Evolutionary conservation across 2,113 vertebrate species (phyloP).

Genomic region (Arothron firmamentum): DNA sequence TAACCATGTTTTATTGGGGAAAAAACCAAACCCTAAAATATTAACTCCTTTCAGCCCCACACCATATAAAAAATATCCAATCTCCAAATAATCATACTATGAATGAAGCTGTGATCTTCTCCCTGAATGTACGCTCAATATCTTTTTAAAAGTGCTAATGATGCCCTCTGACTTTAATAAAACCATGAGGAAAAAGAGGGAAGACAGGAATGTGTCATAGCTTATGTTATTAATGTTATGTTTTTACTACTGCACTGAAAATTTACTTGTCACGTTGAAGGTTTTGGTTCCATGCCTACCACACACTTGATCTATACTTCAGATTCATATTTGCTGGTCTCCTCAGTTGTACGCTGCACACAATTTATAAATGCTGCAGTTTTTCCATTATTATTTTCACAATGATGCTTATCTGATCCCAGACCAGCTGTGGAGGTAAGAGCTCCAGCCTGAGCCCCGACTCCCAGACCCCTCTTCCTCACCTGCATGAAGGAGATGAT

Average conservation of each 20-base stretch:
- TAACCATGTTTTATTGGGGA: neutral
- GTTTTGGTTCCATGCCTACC: constrained; percentile 23
- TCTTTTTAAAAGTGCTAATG: too few relatives aligned
- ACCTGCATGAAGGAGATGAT: constrained; percentile 69
- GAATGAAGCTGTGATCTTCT: too few relatives aligned
- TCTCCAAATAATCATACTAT: too few relatives aligned
- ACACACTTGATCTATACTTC: neutral
- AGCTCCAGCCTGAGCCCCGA: constrained; percentile 87
- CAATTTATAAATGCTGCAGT: constrained; percentile 5
- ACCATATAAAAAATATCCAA: too few relatives aligned
- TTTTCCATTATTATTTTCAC: neutral
- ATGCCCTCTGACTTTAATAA: neutral
- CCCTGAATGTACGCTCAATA: too few relatives aligned
- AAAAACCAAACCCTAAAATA: too few relatives aligned
- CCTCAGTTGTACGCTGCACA: neutral
- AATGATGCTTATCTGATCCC: constrained; percentile 83
- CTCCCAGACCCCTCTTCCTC: constrained; percentile 80
- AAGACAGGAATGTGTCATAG: constrained; percentile 30
- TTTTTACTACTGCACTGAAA: constrained; percentile 28
- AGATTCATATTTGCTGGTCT: constrained; percentile 40
- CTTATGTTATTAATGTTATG: constrained; percentile 18
- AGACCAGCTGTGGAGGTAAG: constrained; percentile 98
- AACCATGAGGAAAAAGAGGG: neutral
- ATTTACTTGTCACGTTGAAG: constrained; percentile 5
- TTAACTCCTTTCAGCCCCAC: too few relatives aligned